A percentile compares a stretch with the other conserved stretches of the same genome.
Conservation (phyloP, 2,888 invertebrate genomes). For the Keiferia lycopersicella region DNA sequence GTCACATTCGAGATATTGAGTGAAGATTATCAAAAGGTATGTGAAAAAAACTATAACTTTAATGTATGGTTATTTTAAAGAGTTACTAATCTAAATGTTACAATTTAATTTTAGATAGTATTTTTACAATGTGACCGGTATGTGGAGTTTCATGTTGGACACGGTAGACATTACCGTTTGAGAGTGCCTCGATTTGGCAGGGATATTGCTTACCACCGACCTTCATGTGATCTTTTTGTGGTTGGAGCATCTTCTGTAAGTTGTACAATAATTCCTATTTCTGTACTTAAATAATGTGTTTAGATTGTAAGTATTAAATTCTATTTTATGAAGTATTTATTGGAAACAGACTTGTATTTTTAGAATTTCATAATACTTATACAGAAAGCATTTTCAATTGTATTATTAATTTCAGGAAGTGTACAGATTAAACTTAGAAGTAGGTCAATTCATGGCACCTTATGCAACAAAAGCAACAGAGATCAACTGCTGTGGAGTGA, state of each 20-base stretch:
- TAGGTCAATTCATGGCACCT: constrained; percentile 96
- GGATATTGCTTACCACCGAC: constrained; percentile 94
- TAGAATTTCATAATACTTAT: no score
- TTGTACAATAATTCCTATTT: background rate
- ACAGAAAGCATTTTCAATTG: background rate
- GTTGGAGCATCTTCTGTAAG: constrained; percentile 91
- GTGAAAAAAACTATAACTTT: background rate
- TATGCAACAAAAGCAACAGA: constrained; percentile 87
- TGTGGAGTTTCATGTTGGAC: constrained; percentile 97
- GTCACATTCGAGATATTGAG: constrained; percentile 95
- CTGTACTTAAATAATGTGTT: no score
- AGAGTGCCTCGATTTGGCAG: constrained; percentile 97
- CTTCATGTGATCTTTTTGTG: constrained; percentile 95
- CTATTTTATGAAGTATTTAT: no score
- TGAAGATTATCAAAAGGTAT: constrained; percentile 98
- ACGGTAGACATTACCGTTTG: constrained; percentile 94
- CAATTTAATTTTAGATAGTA: constrained; percentile 84
- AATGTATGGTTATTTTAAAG: background rate
- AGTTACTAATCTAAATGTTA: background rate
- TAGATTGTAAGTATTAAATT: no score
- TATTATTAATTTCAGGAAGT: constrained; percentile 85
- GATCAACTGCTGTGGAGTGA: constrained; percentile 92
- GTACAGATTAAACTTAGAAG: constrained; percentile 96
- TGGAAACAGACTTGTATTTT: no score
- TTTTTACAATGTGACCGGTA: constrained; percentile 92